Evolutionary conservation across 1,140 invertebrate genomes (phyloP), one percentile per base, ranked within the genome.

Genomic region (Aleiodes sp.): DNA sequence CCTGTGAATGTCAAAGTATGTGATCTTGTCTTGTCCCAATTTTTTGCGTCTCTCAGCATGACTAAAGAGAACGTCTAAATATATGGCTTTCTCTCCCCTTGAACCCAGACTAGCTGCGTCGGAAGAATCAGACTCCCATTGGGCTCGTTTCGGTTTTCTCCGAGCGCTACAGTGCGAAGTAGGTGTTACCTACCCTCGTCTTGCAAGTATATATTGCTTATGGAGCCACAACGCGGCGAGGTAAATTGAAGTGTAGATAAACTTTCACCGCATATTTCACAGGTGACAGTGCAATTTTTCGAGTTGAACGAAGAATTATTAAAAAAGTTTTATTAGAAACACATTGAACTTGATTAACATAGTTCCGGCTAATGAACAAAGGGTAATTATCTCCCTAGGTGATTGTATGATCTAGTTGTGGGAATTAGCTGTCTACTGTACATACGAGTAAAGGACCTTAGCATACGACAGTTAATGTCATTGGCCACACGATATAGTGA

Each of bases 111-210:
- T 68, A 69, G 70, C 73, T 70, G 66, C 57, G 66, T 70, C 73
- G 56, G 68, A 70, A 3, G 61, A 74, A 46, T 74, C 67, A 72
- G 69, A 73, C 28, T 77, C 74, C 74, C 74, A 75, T 73, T 68
- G 76, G 74, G 62, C 72, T 73, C 69, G 69, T 77, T 77, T 66
- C 37, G 3, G 19, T 21, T 26, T 65, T 37, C 72, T 71, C 72
- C 65, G 68, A 57, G 29, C 56, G 43, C 33, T n/a, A n/a, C n/a
- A n/a, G n/a, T n/a, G 14, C 9, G 39, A 43, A 24, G 10, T 26
- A 56, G 46, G 21, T 26, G 21, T 56, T 26, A 24, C 19, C 12
- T 12, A 12, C 8, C 26, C 12, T 24, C 21, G 19, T 24, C 21
- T 4, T 43, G 4, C 2, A 19, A 4, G 16, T 46, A 16, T 21